Percentiles rank a stretch among this genome's conserved stretches.
Evolutionary conservation across 53 echinoderm and acorn worm species (phyloP).

Genomic region (Echinarachnius parma): DNA sequence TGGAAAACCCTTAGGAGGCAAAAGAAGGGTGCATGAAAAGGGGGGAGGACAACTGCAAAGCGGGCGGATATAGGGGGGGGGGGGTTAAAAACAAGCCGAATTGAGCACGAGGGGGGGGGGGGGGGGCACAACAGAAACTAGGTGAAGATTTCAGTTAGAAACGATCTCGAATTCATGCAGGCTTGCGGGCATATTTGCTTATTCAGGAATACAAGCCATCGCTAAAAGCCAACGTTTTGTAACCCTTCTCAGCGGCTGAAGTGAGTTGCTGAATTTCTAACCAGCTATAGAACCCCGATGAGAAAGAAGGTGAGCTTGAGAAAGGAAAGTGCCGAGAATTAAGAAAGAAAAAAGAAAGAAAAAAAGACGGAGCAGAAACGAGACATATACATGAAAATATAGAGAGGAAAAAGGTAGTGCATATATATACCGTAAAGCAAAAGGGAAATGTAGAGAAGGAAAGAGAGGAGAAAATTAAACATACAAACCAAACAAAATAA

Average conservation of each 20-base stretch:
- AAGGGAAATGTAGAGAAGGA: too few relatives aligned
- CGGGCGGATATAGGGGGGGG: background rate
- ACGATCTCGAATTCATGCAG: background rate
- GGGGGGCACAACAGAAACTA: slow-evolving; percentile 14
- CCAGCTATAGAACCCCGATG: too few relatives aligned
- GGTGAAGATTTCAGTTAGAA: too few relatives aligned
- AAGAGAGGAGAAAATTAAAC: too few relatives aligned
- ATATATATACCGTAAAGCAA: too few relatives aligned
- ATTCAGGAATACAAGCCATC: slow-evolving; percentile 40
- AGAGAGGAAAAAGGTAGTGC: too few relatives aligned
- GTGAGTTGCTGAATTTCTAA: too few relatives aligned
- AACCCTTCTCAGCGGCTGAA: slow-evolving; percentile 34
- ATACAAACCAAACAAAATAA: too few relatives aligned
- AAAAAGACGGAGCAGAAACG: background rate
- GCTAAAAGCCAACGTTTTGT: slow-evolving; percentile 44
- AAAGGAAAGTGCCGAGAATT: slow-evolving; percentile 5
- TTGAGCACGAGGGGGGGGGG: slow-evolving; percentile 1
- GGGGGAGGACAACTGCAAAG: background rate
- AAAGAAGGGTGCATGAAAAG: background rate
- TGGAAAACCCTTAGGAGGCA: too few relatives aligned
- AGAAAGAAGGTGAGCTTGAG: background rate
- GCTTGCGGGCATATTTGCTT: slow-evolving; percentile 41
- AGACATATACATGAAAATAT: too few relatives aligned
- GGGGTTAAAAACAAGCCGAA: background rate
- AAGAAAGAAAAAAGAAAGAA: background rate